These are phyloP conservation scores for Nemurella pictetii DNA, from an alignment of 2,888 invertebrate genomes.

Conservation along the genomic window DNA sequence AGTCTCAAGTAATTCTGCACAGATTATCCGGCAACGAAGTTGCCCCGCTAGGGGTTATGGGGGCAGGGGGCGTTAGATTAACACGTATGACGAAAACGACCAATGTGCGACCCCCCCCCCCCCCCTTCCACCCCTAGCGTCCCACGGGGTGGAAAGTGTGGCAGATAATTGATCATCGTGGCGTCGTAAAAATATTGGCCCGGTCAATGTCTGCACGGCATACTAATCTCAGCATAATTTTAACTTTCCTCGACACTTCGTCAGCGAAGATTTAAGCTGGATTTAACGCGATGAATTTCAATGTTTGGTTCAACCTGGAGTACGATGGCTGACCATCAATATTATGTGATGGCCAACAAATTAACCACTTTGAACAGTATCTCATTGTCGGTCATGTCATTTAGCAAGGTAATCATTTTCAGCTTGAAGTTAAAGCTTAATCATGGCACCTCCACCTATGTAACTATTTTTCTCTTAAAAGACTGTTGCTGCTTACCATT, in stretches of 20 bases:
- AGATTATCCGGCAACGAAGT: neutral
- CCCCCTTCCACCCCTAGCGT: too few relatives aligned
- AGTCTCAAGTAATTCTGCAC: neutral
- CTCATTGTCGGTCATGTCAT: neutral
- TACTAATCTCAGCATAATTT: neutral
- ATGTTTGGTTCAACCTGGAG: neutral
- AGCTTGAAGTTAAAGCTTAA: neutral
- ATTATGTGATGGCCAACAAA: neutral
- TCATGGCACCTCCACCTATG: neutral
- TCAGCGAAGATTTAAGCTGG: neutral
- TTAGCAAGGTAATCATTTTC: neutral
- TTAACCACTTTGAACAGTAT: neutral
- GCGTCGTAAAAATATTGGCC: neutral
- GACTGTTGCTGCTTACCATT: neutral
- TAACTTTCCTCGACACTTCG: neutral
- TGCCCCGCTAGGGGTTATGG: neutral
- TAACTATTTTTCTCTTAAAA: too few relatives aligned
- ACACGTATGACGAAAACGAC: constrained; percentile 5
- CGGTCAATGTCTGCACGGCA: neutral
- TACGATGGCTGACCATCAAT: neutral
- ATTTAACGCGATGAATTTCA: neutral
- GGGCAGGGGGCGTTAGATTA: neutral
- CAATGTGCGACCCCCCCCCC: neutral
- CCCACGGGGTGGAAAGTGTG: neutral
- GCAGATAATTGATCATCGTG: neutral